These are phyloP conservation scores for Halcyon badia DNA, from an alignment of 2,797 vertebrate species.

Conservation along the genomic window DNA sequence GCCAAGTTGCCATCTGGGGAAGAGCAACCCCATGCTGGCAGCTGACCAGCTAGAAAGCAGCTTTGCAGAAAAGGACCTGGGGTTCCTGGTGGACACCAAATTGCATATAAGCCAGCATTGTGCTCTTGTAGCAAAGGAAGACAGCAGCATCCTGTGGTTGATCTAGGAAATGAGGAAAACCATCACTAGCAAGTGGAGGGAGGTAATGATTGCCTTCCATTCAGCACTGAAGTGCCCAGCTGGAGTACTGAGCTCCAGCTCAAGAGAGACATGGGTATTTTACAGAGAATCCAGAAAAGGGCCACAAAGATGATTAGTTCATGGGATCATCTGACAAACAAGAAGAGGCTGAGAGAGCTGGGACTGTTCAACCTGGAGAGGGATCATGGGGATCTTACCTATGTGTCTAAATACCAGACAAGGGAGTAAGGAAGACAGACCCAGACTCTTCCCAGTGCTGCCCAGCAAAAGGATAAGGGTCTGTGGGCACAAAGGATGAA, in stretches of 20 bases:
- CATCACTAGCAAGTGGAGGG: not conserved
- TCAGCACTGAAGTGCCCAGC: accelerated
- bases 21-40: not conserved
- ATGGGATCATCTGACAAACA: not conserved
- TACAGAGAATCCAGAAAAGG: not conserved
- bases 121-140: not conserved
- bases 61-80: not conserved
- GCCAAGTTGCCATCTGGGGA: not conserved
- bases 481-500: not conserved
- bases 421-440: accelerated
- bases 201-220: not conserved
- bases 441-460: not conserved
- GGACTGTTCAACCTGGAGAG: not conserved
- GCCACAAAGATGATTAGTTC: not conserved
- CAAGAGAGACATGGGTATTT: accelerated
- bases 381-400: not conserved
- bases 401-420: not conserved
- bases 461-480: not conserved
- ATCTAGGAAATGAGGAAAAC: not conserved
- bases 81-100: not conserved
- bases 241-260: not conserved
- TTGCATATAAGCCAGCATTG: not conserved
- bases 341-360: not conserved
- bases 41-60: not conserved
- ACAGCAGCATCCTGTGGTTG: not conserved